Evolutionary conservation across 2,113 vertebrate species (phyloP).

Genomic region (Trichechus manatus): DNA sequence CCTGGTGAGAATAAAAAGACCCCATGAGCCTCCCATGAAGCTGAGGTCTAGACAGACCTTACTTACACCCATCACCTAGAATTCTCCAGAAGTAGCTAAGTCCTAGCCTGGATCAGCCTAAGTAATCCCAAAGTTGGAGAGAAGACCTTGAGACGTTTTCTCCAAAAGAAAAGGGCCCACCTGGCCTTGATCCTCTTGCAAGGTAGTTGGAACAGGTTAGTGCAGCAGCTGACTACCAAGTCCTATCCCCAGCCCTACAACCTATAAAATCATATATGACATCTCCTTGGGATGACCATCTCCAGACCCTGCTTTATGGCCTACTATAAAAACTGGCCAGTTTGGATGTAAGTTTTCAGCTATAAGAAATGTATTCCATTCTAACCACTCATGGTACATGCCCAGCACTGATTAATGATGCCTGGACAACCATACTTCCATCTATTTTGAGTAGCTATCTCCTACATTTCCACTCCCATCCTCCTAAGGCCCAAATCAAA

Average conservation of each 20-base stretch:
- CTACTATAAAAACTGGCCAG: neutral
- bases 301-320: neutral
- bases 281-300: neutral
- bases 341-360: neutral
- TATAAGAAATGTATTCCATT: slow-evolving; percentile 3
- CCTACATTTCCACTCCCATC: slow-evolving; percentile 43
- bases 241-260: neutral
- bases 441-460: slow-evolving; percentile 37
- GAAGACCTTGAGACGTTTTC: slow-evolving; percentile 18
- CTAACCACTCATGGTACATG: neutral
- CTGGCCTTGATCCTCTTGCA: slow-evolving; percentile 15
- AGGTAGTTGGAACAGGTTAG: neutral
- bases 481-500: slow-evolving; percentile 65
- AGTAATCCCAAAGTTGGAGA: slow-evolving; percentile 18
- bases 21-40: slow-evolving; percentile 26
- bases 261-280: neutral
- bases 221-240: slow-evolving; percentile 14
- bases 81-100: slow-evolving; percentile 25
- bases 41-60: neutral
- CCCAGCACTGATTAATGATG: neutral
- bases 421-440: slow-evolving; percentile 11
- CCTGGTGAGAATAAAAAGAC: slow-evolving; percentile 89
- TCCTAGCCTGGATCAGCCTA: neutral
- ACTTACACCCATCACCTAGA: neutral
- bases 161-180: neutral